phyloP scores from a whole-genome alignment of 2,888 invertebrate species.

The Hoplodrina ambigua region DNA sequence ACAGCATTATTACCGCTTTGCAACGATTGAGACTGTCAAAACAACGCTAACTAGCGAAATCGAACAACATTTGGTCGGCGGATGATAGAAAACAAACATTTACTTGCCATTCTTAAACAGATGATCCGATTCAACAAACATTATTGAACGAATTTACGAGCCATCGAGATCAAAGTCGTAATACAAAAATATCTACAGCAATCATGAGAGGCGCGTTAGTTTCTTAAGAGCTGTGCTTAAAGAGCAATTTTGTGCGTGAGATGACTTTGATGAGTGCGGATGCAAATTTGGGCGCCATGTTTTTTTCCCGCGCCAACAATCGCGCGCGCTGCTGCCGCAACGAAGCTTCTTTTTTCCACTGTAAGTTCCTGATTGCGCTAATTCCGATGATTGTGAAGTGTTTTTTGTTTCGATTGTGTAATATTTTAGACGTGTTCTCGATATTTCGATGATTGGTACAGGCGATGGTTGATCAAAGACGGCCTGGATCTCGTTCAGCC shows the following conservation, averaged over 20 bases:
- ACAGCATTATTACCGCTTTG: conserved; percentile 83
- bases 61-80: conserved; percentile 85
- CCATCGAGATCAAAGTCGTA: conserved; percentile 84
- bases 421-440: conserved; percentile 66
- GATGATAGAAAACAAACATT: conserved; percentile 89
- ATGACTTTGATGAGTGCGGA: conserved; percentile 71
- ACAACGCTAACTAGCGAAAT: conserved; percentile 87
- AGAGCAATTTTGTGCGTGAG: conserved; percentile 74
- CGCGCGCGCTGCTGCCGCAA: conserved; percentile 76
- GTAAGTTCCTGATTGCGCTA: conserved; percentile 75
- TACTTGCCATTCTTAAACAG: conserved; percentile 85
- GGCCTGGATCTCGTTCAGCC: conserved; percentile 63
- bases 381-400: conserved; percentile 76
- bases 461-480: conserved; percentile 76
- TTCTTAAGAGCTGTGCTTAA: conserved; percentile 71
- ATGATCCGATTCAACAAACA: conserved; percentile 86
- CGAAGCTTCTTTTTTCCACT: conserved; percentile 73
- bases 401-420: conserved; percentile 74
- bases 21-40: conserved; percentile 88
- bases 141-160: conserved; percentile 84
- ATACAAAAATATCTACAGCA: conserved; percentile 76
- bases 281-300: conserved; percentile 76
- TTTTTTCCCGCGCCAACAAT: conserved; percentile 79
- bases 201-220: conserved; percentile 67
- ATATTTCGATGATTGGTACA: conserved; percentile 70